Evolutionary conservation across 2,797 vertebrate genomes (phyloP), one percentile per base, ranked within the genome.

Genomic region (Characodon lateralis): DNA sequence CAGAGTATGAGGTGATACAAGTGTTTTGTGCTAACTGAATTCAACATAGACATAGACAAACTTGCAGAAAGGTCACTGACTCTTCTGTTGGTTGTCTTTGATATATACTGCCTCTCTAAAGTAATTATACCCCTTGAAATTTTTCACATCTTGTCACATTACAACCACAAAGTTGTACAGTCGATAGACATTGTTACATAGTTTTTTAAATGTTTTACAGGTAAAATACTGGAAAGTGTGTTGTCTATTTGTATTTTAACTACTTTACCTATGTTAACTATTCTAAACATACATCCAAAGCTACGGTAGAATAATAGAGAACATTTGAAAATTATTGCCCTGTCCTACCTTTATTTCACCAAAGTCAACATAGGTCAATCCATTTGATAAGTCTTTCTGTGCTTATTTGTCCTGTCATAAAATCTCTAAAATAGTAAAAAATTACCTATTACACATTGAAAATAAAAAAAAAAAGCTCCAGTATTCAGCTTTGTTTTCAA

Each of bases 1-100:
- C 63, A 48, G 24, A 65, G 22, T 41, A 70, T 41, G 68, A 22
- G 75, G 78, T 58, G 14, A 48, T 9, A 48, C 48, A 58, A 48
- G 20, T 58, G 22, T n/a, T 22, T 14, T 55, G 16, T 41, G 18
- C 12, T n/a, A 31, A 50, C 20, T n/a, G n/a, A 48, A 26, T 6
- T 18, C 56, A 74, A 18, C 5, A 73, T 6, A 6, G 61, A 63
- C 28, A 43, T 5, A 12, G n/a, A 16, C 5, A 20, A 26, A 58
- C 56, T 43, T 68, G 22, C 9, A 20, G 5, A 43, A n/a, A 68
- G 41, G 31, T 68, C 65, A 41, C 39, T 43, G 65, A 43, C 22
- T 68, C 13, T 6, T 22, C 9, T 68, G 65, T 24, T 12, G 7
- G 65, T 68, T 35, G 65, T 43, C 10, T 59, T 10, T 26, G 58